Base-by-base conservation (phyloP, 1,140 invertebrate genomes). In the Macrobrachium nipponense region DNA sequence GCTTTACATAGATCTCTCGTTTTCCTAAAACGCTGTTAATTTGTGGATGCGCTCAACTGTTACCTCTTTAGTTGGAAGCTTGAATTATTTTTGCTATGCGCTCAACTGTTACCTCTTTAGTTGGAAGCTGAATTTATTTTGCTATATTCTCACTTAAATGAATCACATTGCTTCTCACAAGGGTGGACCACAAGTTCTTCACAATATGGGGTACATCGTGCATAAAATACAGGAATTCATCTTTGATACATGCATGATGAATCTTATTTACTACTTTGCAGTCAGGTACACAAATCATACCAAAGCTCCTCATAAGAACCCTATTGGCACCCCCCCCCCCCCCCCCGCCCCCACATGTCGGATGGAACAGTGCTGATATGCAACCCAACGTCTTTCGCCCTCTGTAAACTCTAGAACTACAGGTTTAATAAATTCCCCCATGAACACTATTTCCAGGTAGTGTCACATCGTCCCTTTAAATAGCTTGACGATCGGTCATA, bases 141-240 rank as follows among this genome's bases (percentile, higher is more conserved):
- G 8, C 43, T 27, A 43, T 14, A 27, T 20, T 43, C n/a, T 75
- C 23, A 75, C 23, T 75, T 44, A 75, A 44, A 75, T 23, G 20
- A 20, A 20, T 75, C 17, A 73, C 70, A 73, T 36, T 73, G 27
- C 70, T 4, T 51, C 51, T 10, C 51, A 51, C 7, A 12, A 51
- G 12, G 51, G 8, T 5, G 51, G 51, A 2, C 51, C 51, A 51
- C 51, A 51, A 51, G 51, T 2, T 51, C 72, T 5, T 75, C 43
- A 75, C 72, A 75, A 44, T 75, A 27, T 75, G 72, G 10, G 72
- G 72, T 43, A 75, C 23, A 75, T 75, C 72, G 43, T 75, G 72
- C 51, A 51, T 51, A 12, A 6, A 75, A 10, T 75, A 75, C 17
- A 75, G 72, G 27, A 73, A 73, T 36, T 75, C 72, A 75, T 75